phyloP scores from a whole-genome alignment of 2,888 invertebrate species.

The Agonopterix arenella region DNA sequence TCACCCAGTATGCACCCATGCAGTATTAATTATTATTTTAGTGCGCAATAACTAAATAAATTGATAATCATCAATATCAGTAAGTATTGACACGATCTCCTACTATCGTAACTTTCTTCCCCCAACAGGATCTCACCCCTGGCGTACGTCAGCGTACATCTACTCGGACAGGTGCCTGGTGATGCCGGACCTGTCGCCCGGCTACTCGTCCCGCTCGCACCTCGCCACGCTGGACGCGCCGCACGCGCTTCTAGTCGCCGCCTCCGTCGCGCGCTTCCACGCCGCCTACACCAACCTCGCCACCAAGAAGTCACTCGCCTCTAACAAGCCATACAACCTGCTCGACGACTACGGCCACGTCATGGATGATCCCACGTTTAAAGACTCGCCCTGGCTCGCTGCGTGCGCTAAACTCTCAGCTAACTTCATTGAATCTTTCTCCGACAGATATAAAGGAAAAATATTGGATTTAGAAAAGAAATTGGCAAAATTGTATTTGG shows the following conservation, averaged over 20 bases:
- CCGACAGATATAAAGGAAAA: slow-evolving; percentile 24
- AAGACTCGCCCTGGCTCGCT: slow-evolving; percentile 40
- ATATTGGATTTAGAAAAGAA: slow-evolving; percentile 29
- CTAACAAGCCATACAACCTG: slow-evolving; percentile 24
- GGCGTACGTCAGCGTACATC: slow-evolving; percentile 41
- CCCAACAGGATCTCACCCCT: slow-evolving; percentile 36
- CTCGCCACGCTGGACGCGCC: slow-evolving; percentile 32
- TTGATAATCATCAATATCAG: no score
- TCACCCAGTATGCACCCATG: no score
- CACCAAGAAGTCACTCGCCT: slow-evolving; percentile 22
- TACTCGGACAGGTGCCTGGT: slow-evolving; percentile 44
- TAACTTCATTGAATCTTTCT: slow-evolving; percentile 39
- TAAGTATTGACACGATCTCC: not conserved
- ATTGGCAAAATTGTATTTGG: slow-evolving; percentile 26
- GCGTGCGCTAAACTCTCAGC: slow-evolving; percentile 43
- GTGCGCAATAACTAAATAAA: no score
- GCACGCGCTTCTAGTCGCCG: slow-evolving; percentile 30
- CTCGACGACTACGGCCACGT: slow-evolving; percentile 29
- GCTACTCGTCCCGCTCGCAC: slow-evolving; percentile 32
- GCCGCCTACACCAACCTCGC: slow-evolving; percentile 49
- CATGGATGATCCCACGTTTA: slow-evolving; percentile 36
- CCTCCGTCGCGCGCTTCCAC: slow-evolving; percentile 51
- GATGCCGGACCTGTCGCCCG: slow-evolving; percentile 49
- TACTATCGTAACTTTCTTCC: not conserved
- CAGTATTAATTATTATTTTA: no score